Base-by-base conservation (phyloP, 2,888 invertebrate species). In the Piscicola geometra region DNA sequence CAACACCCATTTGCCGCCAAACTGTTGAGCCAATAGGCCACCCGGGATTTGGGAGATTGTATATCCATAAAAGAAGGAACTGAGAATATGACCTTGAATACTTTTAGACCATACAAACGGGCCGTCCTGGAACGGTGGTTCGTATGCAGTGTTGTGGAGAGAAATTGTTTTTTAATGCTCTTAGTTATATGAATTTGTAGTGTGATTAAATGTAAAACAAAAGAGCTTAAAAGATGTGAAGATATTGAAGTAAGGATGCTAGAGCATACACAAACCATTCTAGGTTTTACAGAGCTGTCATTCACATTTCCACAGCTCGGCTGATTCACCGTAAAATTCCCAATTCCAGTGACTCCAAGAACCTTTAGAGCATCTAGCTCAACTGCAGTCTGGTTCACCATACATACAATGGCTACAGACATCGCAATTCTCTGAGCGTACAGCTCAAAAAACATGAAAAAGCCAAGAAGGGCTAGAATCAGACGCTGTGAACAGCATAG, bases 361-460 rank as follows among this genome's bases (percentile, higher is more conserved):
- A 28, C 36, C 36, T 30, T 64, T 64, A 30, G 25, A 64, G 30
- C 64, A 21, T 33, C 28, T 9, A 33, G 41, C 28, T 71, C 60
- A 32, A 71, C 21, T 1, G 82, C 83, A 74, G 85, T 84, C 2
- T 83, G 82, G 77, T 86, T 86, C 25, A 88, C 87, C 89, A 89
- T 89, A 80, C 88, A 88, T 1, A 88, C 85, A 70, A 89, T 86
- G 2, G 88, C 87, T 78, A 89, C 87, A 79, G 87, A 88, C 60
- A 89, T 83, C 81, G 88, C 88, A 75, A 88, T 86, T 12, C 88
- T 84, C 82, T 88, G 81, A 33, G 88, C 90, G 88, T 82, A 91
- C 88, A 80, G 89, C 89, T 83, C 90, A 90, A 83, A 91, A 91
- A 80, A 84, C 47, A 83, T 83, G 69, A 84, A 81, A 78, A 83